Evolutionary conservation across 2,888 invertebrate genomes (phyloP), one percentile per base, ranked within the genome.

Genomic region (Parnassius apollo): DNA sequence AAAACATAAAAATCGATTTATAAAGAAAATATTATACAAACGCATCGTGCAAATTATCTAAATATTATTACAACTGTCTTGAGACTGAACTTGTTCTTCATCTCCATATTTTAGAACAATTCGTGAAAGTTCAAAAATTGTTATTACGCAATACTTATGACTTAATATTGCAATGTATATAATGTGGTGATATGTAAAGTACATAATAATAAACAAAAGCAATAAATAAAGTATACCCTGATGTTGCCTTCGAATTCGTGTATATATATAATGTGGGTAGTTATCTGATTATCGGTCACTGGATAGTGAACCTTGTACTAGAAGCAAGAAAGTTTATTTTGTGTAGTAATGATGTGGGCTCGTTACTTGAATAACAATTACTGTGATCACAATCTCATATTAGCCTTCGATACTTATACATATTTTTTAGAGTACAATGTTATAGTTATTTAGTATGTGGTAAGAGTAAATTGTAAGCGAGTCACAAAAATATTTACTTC

Each of bases 381-480:
- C 91, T 91, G 91, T 91, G 91, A 91, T 91, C 89, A 86, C 85
- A 91, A 87, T 90, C 88, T 90, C 88, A 89, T 86, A 86, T 87
- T 91, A 91, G 91, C 91, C 91, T 91, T 91, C 91, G 86, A 90
- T 89, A 90, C 90, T 91, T 90, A 91, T 91, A 91, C 91, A 91
- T 91, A 91, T 91, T 90, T 91, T 91, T 90, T 90, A 91, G 91
- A 91, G 91, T 91, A 91, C 90, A 91, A 91, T 91, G 89, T 91
- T 91, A 91, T 88, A 88, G 89, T 89, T 89, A 90, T 89, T 87
- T 91, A 90, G 88, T 90, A 85, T 85, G 85, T 81, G 73, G 79
- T 90, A 90, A 89, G 88, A 74, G 74, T 85, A 87, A 74, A 55
- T 82, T 77, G 74, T 91, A 91, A 91, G 90, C 81, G 85, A 88